Percentiles rank a stretch among this genome's conserved stretches.
Conservation (phyloP, 2,797 vertebrate species). For the Molossus alvarezi region DNA sequence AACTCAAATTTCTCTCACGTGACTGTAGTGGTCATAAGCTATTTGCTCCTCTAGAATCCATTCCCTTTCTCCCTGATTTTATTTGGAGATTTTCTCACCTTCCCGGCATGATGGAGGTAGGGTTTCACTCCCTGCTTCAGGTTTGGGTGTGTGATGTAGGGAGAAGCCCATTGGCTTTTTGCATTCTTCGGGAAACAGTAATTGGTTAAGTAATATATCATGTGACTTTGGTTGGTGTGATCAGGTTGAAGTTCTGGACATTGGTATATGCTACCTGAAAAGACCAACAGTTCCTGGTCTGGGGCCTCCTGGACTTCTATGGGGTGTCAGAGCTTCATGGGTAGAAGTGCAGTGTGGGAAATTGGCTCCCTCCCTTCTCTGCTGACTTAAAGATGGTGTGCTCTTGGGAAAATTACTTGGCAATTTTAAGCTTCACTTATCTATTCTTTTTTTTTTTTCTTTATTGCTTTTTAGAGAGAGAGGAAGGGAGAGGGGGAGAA, state of each 20-base stretch:
- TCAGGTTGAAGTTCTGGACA: background rate
- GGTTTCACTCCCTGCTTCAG: background rate
- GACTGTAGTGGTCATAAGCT: background rate
- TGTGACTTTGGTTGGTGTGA: conserved; percentile 24
- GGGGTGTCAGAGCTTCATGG: background rate
- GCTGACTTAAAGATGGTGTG: background rate
- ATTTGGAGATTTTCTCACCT: background rate
- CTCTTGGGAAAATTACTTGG: background rate
- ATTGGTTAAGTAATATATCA: background rate
- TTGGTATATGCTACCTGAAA: background rate
- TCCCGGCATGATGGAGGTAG: too few relatives aligned
- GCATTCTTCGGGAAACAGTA: background rate
- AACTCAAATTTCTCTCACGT: background rate
- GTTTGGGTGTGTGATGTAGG: background rate
- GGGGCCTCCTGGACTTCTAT: background rate
- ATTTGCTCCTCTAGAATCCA: background rate
- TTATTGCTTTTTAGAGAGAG: too few relatives aligned
- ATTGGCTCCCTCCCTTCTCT: background rate
- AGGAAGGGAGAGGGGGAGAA: too few relatives aligned
- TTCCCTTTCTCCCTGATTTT: background rate
- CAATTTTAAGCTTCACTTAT: background rate
- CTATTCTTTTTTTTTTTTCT: background rate
- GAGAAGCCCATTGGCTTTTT: background rate
- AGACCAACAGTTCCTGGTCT: background rate
- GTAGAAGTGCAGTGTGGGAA: background rate